Base-by-base conservation (phyloP, 1,140 invertebrate genomes). In the Cotesia vestalis region DNA sequence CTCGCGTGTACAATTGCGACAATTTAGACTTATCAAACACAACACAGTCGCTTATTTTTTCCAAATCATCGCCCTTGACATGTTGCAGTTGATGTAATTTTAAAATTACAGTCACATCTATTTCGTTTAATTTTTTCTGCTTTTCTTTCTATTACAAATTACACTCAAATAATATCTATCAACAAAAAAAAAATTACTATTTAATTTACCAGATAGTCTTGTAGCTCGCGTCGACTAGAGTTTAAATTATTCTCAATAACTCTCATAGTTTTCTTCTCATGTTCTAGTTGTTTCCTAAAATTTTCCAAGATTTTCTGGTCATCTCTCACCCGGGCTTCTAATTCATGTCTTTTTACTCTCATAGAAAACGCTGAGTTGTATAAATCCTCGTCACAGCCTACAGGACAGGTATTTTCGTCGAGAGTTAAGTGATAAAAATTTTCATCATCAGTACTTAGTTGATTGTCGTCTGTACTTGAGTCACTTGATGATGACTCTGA, bases 331-430 rank as follows among this genome's bases (percentile, higher is more conserved):
- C 76, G 62, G 34, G 80, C 75, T 77, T 91, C 89, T 9, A 85
- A 75, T 1, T 79, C 77, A 34, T 87, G 85, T 82, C 91, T 87
- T 57, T 89, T 88, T 53, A 88, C 79, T 55, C 92, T 87, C 76
- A 92, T 82, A 9, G 86, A 79, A 75, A 92, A 90, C n/a, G 91
- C 89, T 71, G 89, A 81, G 35, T 93, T 88, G 76, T 91, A 94
- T 2, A 92, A 80, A 1, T 88, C 88, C 69, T 87, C 88, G 62
- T 94, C 92, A 80, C 93, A 93, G 1, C 91, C 93, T 27, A 89
- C 85, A 0, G 94, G 94, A 79, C 94, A 95, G 17, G 92, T 84
- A 80, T 89, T 91, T 74, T 94, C 92, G 79, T 95, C 93, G 20
- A 92, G 88, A 8, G 89, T 88, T 34, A 92, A 88, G 0, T 89